A percentile compares a stretch with the other conserved stretches of the same genome.
phyloP scores from a whole-genome alignment of 1,140 invertebrate species.

The Drosophila grimshawi region DNA sequence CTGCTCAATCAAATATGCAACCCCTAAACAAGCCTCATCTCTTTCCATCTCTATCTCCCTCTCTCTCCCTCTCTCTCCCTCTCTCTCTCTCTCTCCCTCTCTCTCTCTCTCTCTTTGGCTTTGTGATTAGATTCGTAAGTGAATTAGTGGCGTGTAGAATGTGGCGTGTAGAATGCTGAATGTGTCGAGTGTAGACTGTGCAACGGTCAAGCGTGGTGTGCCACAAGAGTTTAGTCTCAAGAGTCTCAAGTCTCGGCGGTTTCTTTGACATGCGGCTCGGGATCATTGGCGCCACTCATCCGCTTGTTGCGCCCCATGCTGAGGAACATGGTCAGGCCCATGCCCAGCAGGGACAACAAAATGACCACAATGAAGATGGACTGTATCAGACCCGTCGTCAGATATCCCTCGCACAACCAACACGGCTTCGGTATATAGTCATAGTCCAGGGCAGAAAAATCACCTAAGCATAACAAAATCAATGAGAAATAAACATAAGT shows the following conservation, averaged over 20 bases:
- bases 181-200: conserved; percentile 14
- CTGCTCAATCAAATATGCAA: conserved; percentile 6
- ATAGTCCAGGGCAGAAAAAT: not conserved
- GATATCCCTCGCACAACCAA: conserved; percentile 41
- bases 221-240: conserved; percentile 17
- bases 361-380: conserved; percentile 19
- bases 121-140: conserved; percentile 73
- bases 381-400: conserved; percentile 32
- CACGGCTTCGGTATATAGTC: conserved; percentile 44
- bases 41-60: not conserved
- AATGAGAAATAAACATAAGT: too few species aligned
- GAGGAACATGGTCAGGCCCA: conserved; percentile 38
- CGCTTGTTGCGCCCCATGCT: conserved; percentile 39
- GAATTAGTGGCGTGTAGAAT: conserved; percentile 61
- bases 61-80: not conserved
- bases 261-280: conserved; percentile 48
- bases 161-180: conserved; percentile 36
- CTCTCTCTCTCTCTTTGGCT: not conserved
- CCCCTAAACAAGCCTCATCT: not conserved
- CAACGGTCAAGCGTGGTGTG: conserved; percentile 35
- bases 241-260: conserved; percentile 27
- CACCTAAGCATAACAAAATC: not conserved
- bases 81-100: not conserved
- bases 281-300: conserved; percentile 15
- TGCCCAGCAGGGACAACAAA: conserved; percentile 3